These are phyloP conservation scores for Oplegnathus fasciatus DNA, from an alignment of 2,113 vertebrate genomes.

Conservation along the genomic window DNA sequence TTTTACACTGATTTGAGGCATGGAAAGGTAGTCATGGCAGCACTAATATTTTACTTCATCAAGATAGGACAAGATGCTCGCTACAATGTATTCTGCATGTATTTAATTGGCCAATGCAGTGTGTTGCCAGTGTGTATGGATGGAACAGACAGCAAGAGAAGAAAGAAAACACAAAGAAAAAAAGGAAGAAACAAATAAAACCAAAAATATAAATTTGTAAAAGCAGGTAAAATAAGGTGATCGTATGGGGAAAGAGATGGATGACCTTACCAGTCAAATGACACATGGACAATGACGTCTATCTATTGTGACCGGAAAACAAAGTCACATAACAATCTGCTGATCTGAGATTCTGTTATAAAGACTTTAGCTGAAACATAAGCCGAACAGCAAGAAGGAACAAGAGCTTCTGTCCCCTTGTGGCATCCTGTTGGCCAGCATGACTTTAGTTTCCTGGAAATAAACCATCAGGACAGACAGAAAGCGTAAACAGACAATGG, in stretches of 20 bases:
- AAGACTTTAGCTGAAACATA: slow-evolving; percentile 18
- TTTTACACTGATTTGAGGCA: neutral
- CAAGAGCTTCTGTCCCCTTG: slow-evolving; percentile 9
- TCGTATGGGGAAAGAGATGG: neutral
- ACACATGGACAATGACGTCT: neutral
- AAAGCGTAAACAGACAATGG: slow-evolving; percentile 11
- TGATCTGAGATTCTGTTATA: slow-evolving; percentile 8
- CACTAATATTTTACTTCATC: neutral
- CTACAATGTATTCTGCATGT: neutral
- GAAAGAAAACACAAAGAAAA: neutral
- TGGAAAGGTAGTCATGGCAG: neutral
- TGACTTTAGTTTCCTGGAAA: slow-evolving; percentile 32
- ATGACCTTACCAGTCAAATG: neutral
- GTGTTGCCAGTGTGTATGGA: neutral
- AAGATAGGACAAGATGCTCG: neutral
- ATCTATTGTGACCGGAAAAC: neutral
- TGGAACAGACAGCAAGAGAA: neutral
- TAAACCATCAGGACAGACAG: neutral
- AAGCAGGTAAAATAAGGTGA: neutral
- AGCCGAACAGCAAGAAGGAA: slow-evolving; percentile 18
- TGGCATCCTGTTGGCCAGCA: slow-evolving; percentile 22
- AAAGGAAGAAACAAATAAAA: neutral
- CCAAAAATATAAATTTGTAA: neutral
- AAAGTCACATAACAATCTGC: neutral
- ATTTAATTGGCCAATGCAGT: too few relatives aligned